A percentile compares a stretch with the other conserved stretches of the same genome.
These are phyloP conservation scores for Corydoras sp. DNA, from an alignment of 2,113 vertebrate species.

Conservation along the genomic window DNA sequence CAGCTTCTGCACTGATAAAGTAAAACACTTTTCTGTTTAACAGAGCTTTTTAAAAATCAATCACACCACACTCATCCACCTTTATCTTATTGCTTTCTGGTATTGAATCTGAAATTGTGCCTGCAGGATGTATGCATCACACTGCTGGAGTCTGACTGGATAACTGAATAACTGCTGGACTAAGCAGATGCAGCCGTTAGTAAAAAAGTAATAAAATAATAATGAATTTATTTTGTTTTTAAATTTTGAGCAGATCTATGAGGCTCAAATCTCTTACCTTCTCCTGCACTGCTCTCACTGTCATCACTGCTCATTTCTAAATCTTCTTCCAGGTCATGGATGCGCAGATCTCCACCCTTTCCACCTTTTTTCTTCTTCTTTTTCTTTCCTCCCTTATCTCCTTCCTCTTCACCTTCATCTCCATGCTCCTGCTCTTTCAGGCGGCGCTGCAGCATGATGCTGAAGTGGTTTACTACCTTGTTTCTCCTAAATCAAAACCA, in stretches of 20 bases:
- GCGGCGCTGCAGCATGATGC: conserved; percentile 89
- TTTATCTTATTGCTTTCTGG: no score
- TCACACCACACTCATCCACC: no score
- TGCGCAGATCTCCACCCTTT: conserved; percentile 69
- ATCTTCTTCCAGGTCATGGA: conserved; percentile 84
- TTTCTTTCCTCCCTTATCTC: conserved; percentile 61
- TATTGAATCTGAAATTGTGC: no score
- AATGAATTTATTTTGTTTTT: background rate
- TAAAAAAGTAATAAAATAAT: no score
- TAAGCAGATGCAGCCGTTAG: no score
- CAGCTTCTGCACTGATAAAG: no score
- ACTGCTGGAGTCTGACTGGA: no score
- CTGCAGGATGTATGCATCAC: no score
- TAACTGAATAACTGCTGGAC: no score
- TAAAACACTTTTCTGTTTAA: no score
- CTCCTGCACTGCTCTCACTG: conserved; percentile 76
- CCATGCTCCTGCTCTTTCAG: conserved; percentile 76
- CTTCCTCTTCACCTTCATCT: conserved; percentile 74
- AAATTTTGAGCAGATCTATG: background rate
- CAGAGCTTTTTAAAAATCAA: no score
- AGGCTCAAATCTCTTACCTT: conserved; percentile 57
- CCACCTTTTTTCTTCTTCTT: conserved; percentile 67
- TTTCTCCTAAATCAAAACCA: conserved; percentile 68
- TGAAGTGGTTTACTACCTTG: conserved; percentile 93
- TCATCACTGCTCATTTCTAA: conserved; percentile 83